Evolutionary conservation across 1,140 invertebrate genomes (phyloP), one percentile per base, ranked within the genome.

Genomic region (Rhagoletis zephyria): DNA sequence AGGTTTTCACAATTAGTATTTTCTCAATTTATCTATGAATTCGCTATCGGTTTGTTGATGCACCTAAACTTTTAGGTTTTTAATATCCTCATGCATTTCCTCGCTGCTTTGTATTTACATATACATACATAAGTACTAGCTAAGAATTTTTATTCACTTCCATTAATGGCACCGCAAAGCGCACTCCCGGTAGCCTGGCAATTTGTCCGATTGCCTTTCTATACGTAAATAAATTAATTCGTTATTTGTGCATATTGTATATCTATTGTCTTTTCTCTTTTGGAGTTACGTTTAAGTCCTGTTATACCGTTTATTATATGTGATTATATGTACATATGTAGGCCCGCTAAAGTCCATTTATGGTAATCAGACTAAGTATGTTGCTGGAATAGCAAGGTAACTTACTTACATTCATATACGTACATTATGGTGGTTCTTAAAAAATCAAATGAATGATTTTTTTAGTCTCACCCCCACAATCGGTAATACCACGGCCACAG

Each of bases 181-280:
- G n/a, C 16, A 5, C 64, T 19, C 19, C 64, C 64, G 16, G 30
- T 40, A 30, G n/a, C 4, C 64, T 9, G 16, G 64, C 64, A 67
- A 67, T 67, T 67, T 67, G 64, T 67, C 19, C 30, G 64, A 67
- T 67, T 67, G 64, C n/a, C 64, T 67, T 67, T 40, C 16, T 30
- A 30, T 30, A 30, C 30, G 40, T 4, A 67, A 67, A 67, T 67
- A 67, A 67, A 67, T 40, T 7, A 19, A 67, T 67, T 67, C 19
- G 6, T 67, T 19, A 2, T 67, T 4, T 67, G 5, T 67, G 64
- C 64, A 67, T 67, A 67, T 67, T 4, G 61, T 60, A 7, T 30
- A 30, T 30, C 30, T 60, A 64, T 64, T 64, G 63, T 64, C 16
- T 6, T 14, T 4, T 1, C 10, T 4, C 64, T 67, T 30, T 67